Base-by-base conservation (phyloP, 2,888 invertebrate genomes). In the Zelleria hepariella region DNA sequence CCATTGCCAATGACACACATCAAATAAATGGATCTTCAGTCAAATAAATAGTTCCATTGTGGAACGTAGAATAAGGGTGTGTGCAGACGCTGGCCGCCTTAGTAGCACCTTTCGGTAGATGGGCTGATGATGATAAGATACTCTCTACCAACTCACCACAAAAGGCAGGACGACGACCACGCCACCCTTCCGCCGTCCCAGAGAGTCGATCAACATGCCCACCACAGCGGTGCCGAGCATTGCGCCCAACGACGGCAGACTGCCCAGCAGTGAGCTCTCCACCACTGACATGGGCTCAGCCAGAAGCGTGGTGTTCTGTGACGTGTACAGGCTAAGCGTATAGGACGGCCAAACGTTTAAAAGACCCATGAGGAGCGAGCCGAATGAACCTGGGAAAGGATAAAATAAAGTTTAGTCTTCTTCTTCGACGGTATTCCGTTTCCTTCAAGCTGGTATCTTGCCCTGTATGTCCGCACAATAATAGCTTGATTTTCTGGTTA, bases 281-380 rank as follows among this genome's bases (percentile, higher is more conserved):
- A 87, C 73, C 23, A 82, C 75, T 8, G 85, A 80, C 79, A 92
- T 82, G 0, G 90, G 86, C 0, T 64, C 63, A 0, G 71, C 70
- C 1, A 89, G 76, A 0, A 91, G 69, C 0, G 89, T 89, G 0
- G 86, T 79, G 18, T 75, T 66, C 2, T 73, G 68, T 0, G 83
- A 78, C 18, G 84, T 77, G 51, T 90, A 78, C 15, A 82, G 72
- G 0, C 82, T 77, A 0, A 89, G 69, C 0, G 91, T 89, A 58
- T 92, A 91, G 0, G 93, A 92, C 0, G 91, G 85, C 91, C 92
- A 92, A 0, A 91, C 91, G 58, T 89, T 80, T 0, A 85, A 64
- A 2, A 76, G 18, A 2, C 82, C 87, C 73, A 79, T 78, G 0
- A 76, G 59, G 0, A 77, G 53, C 5, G 74, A 73, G 5, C 78